A percentile compares a stretch with the other conserved stretches of the same genome.
phyloP scores from a whole-genome alignment of 2,888 invertebrate species.

The Torymus tubicola region DNA sequence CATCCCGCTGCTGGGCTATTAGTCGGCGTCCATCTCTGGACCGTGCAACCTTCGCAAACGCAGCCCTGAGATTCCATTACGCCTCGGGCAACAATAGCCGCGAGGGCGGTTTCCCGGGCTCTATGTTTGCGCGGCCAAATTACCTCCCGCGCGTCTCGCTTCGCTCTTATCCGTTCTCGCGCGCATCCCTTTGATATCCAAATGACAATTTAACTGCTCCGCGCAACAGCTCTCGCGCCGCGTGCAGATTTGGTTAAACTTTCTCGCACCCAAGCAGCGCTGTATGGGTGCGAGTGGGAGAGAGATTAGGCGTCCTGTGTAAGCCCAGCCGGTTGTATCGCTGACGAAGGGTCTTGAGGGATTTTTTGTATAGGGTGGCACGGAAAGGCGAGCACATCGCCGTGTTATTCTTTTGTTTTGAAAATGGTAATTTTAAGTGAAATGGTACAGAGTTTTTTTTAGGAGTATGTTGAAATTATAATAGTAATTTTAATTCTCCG shows the following conservation, averaged over 20 bases:
- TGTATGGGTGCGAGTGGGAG: conserved; percentile 14
- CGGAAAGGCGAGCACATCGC: too few species aligned
- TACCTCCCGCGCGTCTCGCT: conserved; percentile 69
- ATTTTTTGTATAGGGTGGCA: not conserved
- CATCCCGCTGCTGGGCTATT: too few species aligned
- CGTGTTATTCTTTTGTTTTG: too few species aligned
- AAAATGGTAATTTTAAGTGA: too few species aligned
- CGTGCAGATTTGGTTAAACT: not conserved
- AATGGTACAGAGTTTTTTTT: too few species aligned
- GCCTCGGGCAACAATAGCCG: conserved; percentile 76
- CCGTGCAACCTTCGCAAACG: not conserved
- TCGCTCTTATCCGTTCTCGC: conserved; percentile 69
- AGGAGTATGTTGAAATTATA: too few species aligned
- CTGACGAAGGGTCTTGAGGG: too few species aligned
- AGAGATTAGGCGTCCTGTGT: too few species aligned
- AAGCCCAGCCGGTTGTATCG: too few species aligned
- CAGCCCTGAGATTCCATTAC: conserved; percentile 75
- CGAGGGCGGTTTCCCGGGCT: conserved; percentile 74
- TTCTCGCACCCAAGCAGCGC: not conserved
- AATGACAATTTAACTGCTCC: conserved; percentile 77
- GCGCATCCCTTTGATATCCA: conserved; percentile 75
- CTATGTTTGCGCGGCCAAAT: conserved; percentile 75
- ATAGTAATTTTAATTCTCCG: too few species aligned
- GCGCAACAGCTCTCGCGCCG: conserved; percentile 55
- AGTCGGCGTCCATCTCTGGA: too few species aligned